These are phyloP conservation scores for Odontophorus gujanensis DNA, from an alignment of 2,113 vertebrate species.

Conservation along the genomic window DNA sequence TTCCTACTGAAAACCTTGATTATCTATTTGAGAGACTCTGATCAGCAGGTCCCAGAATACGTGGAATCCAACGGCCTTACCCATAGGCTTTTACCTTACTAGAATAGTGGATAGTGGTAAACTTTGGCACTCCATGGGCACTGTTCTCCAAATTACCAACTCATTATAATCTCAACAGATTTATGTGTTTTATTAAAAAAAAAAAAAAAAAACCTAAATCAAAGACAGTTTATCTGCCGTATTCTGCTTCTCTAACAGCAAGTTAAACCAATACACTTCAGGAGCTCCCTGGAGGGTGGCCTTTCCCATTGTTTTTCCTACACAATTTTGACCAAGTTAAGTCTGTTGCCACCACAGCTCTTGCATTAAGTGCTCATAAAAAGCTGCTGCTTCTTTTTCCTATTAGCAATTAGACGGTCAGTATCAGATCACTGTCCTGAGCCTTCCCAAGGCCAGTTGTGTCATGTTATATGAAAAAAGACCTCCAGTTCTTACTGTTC, in stretches of 20 bases:
- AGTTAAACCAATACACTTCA: background rate
- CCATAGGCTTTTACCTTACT: background rate
- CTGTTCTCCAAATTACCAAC: background rate
- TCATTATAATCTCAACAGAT: background rate
- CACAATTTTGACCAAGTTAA: background rate
- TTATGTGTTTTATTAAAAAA: too few species aligned
- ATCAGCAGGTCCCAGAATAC: background rate
- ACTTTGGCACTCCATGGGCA: background rate
- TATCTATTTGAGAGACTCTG: background rate
- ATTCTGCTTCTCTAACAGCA: background rate
- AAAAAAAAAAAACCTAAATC: too few species aligned
- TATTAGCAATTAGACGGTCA: background rate
- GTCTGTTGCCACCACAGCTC: background rate
- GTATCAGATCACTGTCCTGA: background rate
- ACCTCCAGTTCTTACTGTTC: slow-evolving; percentile 22
- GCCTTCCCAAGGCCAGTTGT: background rate
- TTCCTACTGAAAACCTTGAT: background rate
- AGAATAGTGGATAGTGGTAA: background rate
- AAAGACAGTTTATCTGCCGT: background rate
- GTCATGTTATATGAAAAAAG: slow-evolving; percentile 38
- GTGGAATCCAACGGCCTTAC: background rate
- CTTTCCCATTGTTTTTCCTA: background rate
- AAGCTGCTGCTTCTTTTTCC: background rate
- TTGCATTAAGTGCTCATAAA: background rate
- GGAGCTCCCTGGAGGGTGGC: background rate